Conservation (phyloP, 2,113 vertebrate genomes). For the Ctenodactylus gundi region DNA sequence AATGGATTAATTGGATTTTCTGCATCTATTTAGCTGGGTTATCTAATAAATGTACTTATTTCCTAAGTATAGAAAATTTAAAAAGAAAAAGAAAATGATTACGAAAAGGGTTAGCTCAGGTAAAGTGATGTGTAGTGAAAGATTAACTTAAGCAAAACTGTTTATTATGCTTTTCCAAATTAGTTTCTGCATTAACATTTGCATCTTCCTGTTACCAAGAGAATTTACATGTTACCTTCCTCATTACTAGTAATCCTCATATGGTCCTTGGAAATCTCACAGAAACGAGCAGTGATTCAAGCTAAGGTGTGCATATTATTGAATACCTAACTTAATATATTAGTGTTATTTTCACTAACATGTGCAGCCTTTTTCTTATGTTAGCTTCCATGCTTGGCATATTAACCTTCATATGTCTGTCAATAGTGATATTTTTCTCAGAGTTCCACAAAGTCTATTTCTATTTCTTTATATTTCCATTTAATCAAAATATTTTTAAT, state of each 20-base stretch:
- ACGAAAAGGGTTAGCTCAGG: neutral
- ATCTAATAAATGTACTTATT: neutral
- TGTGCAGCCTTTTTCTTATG: neutral
- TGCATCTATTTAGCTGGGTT: neutral
- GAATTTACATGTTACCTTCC: slow-evolving; percentile 10
- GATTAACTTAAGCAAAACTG: neutral
- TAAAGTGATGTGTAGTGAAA: neutral
- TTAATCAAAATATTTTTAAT: neutral
- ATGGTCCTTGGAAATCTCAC: neutral
- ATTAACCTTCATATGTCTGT: neutral
- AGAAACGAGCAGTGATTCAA: neutral
- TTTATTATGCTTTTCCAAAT: neutral
- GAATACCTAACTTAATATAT: neutral
- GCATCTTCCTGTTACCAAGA: neutral
- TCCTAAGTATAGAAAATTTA: neutral
- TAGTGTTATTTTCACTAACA: neutral
- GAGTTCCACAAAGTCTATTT: neutral
- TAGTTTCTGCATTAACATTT: neutral
- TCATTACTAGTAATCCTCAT: neutral
- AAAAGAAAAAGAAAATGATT: neutral
- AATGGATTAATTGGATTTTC: neutral
- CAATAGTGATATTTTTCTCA: neutral
- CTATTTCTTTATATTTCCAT: neutral
- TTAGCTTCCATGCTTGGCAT: neutral
- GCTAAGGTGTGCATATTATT: neutral